Conservation (phyloP, 2,888 invertebrate genomes). For the Scelioninae gen. 1 region DNA sequence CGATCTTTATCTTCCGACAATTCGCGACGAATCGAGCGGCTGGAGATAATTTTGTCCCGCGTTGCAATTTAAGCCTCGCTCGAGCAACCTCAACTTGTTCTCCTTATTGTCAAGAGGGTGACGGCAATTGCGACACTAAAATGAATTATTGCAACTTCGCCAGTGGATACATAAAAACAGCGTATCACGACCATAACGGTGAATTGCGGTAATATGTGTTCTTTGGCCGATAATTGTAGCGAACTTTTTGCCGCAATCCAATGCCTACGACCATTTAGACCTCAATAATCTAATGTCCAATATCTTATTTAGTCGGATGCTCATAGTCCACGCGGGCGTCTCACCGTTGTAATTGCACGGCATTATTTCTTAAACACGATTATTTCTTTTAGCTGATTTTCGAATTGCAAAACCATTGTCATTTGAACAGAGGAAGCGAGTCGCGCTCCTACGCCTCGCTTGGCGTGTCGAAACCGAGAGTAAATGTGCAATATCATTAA, state of each 20-base stretch:
- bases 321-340: conserved; percentile 57
- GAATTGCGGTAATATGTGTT: conserved; percentile 59
- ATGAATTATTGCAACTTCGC: conserved; percentile 42
- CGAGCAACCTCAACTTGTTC: background rate
- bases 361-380: conserved; percentile 63
- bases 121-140: conserved; percentile 35
- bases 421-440: conserved; percentile 63
- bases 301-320: conserved; percentile 46
- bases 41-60: conserved; percentile 54
- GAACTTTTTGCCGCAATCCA: conserved; percentile 21
- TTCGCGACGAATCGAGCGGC: conserved; percentile 68
- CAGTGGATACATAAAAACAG: conserved; percentile 43
- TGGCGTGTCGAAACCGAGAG: conserved; percentile 69
- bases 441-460: conserved; percentile 60
- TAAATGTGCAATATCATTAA: conserved; percentile 72
- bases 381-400: conserved; percentile 53
- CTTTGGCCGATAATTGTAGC: conserved; percentile 50
- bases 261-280: conserved; percentile 25
- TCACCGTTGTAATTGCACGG: conserved; percentile 44
- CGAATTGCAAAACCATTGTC: conserved; percentile 68
- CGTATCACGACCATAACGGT: conserved; percentile 56
- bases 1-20: conserved; percentile 75
- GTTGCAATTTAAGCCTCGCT: background rate
- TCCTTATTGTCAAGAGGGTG: conserved; percentile 23
- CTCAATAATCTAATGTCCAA: conserved; percentile 35